Evolutionary conservation across 2,797 vertebrate genomes (phyloP).

Genomic region (Squalus acanthias): DNA sequence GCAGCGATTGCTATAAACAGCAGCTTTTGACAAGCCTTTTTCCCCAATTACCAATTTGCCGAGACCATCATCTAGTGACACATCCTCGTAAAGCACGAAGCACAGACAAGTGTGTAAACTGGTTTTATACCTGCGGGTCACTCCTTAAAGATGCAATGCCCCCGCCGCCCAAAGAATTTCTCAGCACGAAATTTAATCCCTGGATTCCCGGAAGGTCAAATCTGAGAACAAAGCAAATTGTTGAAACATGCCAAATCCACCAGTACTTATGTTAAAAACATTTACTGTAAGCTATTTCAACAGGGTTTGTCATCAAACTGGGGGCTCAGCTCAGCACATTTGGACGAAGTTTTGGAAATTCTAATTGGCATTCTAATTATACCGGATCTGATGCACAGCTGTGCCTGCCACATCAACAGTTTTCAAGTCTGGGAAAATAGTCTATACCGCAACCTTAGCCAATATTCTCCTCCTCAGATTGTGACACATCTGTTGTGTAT

Average conservation of each 20-base stretch:
- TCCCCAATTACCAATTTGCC: neutral
- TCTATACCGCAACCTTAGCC: neutral
- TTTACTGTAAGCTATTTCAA: slow-evolving; percentile 43
- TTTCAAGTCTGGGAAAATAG: neutral
- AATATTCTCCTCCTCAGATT: neutral
- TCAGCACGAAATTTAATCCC: slow-evolving; percentile 77
- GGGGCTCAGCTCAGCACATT: neutral
- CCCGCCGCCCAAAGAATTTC: slow-evolving; percentile 71
- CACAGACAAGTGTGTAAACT: neutral
- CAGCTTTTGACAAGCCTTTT: neutral
- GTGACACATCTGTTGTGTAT: neutral
- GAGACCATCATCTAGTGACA: too few species aligned
- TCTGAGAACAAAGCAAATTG: slow-evolving; percentile 53
- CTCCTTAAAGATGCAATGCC: slow-evolving; percentile 75
- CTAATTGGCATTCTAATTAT: neutral
- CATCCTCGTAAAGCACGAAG: neutral
- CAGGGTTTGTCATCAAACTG: neutral
- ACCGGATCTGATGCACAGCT: neutral
- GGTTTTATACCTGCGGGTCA: slow-evolving; percentile 70
- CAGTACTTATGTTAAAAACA: neutral
- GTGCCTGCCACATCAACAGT: neutral
- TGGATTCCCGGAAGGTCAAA: slow-evolving; percentile 74
- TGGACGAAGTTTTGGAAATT: neutral
- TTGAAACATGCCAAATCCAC: neutral
- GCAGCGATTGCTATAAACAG: neutral